Base-by-base conservation (phyloP, 2,888 invertebrate species). In the Pocota personata region DNA sequence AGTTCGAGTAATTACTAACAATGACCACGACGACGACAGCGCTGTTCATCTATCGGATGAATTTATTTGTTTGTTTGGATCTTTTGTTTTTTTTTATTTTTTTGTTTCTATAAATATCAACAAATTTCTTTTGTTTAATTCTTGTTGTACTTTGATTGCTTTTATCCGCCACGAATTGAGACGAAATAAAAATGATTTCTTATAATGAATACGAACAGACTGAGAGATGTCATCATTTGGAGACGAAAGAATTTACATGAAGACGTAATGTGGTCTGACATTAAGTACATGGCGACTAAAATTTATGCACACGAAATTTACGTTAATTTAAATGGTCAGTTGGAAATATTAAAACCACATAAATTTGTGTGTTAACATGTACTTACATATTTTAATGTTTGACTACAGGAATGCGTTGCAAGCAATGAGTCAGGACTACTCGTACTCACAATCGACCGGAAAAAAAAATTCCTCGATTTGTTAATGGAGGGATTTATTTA, bases 61-160 rank as follows among this genome's bases (percentile, higher is more conserved):
- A 64, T 48, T 57, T 76, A 40, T 62, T 50, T 37, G 52, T 55
- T 5, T 3, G 16, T 32, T 1, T 43, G 6, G 16, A 24, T 4
- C 24, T 43, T 6, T 7, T 1, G 14, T 6, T n/a, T 2, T 27
- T 19, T 55, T 7, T 27, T 66, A 55, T 37, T 58, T 67, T 76
- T 21, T 35, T 67, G 14, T 67, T 77, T 77, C 66, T 77, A 67
- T 40, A 67, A 77, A 77, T 77, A 67, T 40, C 66, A 50, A 67
- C 19, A 19, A 58, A 66, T 66, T 62, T 76, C 76, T 76, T 76
- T 76, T 66, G 76, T 76, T 66, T 21, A 35, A 52, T 64, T 43
- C 55, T 55, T 75, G 21, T 55, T 55, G 27, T 30, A 55, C 40
- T 40, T 40, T 50, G 58, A 72, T 72, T 60, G 46, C 35, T 57